Percentiles rank a stretch among this genome's conserved stretches.
These are phyloP conservation scores for Endotricha flammealis DNA, from an alignment of 2,888 invertebrate genomes.

Conservation along the genomic window DNA sequence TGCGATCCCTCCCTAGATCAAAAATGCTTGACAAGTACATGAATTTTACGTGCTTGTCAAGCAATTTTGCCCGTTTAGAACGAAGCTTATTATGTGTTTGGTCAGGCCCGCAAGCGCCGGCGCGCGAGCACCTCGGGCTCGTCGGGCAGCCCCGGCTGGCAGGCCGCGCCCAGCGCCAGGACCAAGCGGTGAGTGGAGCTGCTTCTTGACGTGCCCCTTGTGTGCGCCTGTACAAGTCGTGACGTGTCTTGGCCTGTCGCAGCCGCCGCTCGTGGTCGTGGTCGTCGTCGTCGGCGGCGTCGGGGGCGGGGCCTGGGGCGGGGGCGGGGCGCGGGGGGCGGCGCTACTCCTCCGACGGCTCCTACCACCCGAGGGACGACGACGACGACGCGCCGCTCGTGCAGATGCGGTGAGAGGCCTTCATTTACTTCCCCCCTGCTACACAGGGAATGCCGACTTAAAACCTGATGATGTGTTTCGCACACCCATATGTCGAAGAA, in stretches of 20 bases:
- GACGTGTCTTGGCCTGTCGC: too few species aligned
- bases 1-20: too few species aligned
- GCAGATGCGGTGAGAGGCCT: conserved; percentile 13
- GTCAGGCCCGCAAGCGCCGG: conserved; percentile 10
- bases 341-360: conserved; percentile 67
- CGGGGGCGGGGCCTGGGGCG: conserved; percentile 11
- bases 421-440: neutral
- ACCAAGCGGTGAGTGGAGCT: conserved; percentile 10
- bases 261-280: conserved; percentile 23
- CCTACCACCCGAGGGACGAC: conserved; percentile 57
- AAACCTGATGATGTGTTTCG: too few species aligned
- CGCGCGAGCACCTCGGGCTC: conserved; percentile 6
- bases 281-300: conserved; percentile 25
- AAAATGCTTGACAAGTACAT: too few species aligned
- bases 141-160: conserved; percentile 6
- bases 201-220: too few species aligned
- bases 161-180: conserved; percentile 9
- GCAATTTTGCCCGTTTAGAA: too few species aligned
- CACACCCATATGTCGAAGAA: too few species aligned
- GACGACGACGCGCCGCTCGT: conserved; percentile 64
- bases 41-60: too few species aligned
- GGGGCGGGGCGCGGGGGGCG: conserved; percentile 18
- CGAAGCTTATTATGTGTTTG: too few species aligned
- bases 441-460: too few species aligned
- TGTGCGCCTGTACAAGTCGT: too few species aligned